Base-by-base conservation (phyloP, 1,140 invertebrate species). In the Bombus ignitus region DNA sequence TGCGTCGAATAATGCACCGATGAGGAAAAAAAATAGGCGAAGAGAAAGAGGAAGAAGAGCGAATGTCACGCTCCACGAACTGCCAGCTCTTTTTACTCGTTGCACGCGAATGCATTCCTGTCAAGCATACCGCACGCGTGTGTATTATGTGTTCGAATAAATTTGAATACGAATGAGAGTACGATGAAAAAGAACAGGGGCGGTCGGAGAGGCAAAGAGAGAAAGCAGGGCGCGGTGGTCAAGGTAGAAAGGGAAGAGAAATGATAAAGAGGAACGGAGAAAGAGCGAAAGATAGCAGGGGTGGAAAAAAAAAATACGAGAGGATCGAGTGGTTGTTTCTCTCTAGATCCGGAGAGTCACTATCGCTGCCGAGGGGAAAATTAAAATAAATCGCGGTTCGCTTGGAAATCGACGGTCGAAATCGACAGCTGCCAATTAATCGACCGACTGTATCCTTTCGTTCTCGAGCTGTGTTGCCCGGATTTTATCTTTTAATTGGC, bases 131-230 rank as follows among this genome's bases (percentile, higher is more conserved):
- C 87, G 82, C 78, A 65, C 78, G 81, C 71, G 77, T 90, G 88
- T 86, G 84, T 85, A 88, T 88, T 90, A 89, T 90, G 82, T 87
- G 90, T 91, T 91, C 89, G 90, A 90, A 91, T 90, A 91, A 90
- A 91, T 91, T 90, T 90, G 89, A 91, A 91, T 89, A 83, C 85
- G 87, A 91, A 91, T 87, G 90, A 87, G 66, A 47, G 72, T 66
- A 35, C 62, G 81, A 86, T 86, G 70, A 81, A 90, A 88, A 87
- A 71, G 76, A 65, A 35, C 53, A 28, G 57, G 37, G 22, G 18
- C 6, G 47, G 28, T 32, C n/a, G 25, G 68, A 28, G 68, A 22
- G 68, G 22, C 1, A 25, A 42, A 28, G 18, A 84, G 70, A 78
- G 37, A 42, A 39, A 47, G 66, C 4, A 35, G 37, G 65, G n/a